Conservation (phyloP, 2,113 vertebrate species). For the Peucedramus taeniatus region DNA sequence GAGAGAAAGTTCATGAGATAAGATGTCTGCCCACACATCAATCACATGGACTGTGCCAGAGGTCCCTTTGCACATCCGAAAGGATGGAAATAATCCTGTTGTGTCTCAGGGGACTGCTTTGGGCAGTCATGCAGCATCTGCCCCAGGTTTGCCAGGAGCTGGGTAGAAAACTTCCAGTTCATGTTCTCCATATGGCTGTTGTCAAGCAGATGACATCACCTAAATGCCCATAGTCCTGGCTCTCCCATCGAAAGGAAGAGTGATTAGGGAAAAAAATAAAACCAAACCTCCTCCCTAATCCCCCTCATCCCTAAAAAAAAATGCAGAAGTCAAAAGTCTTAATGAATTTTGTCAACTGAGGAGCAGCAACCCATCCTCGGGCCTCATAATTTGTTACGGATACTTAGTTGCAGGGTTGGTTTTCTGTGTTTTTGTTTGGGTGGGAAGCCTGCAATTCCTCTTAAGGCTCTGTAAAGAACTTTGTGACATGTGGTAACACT, state of each 20-base stretch:
- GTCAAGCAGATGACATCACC: constrained; percentile 29
- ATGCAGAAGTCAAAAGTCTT: not conserved
- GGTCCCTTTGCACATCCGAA: not conserved
- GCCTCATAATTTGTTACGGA: not conserved
- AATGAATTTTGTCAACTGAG: not conserved
- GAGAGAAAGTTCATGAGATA: not conserved
- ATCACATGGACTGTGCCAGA: accelerated
- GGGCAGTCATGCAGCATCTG: not conserved
- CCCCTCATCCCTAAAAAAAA: not conserved
- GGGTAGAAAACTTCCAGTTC: not conserved
- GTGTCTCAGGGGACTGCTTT: not conserved
- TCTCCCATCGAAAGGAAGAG: not conserved
- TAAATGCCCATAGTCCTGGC: not conserved
- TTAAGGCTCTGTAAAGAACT: not conserved
- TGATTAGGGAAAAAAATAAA: not conserved
- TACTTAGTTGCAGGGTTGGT: not conserved
- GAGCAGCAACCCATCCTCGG: not conserved
- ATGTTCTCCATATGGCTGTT: constrained; percentile 2
- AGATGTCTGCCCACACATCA: not conserved
- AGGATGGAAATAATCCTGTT: not conserved
- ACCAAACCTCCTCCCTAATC: not conserved
- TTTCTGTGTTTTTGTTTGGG: constrained; percentile 11
- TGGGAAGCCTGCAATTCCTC: constrained; percentile 11
- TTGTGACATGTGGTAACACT: constrained; percentile 25
- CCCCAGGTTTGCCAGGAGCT: not conserved